A percentile compares a stretch with the other conserved stretches of the same genome.
phyloP scores from a whole-genome alignment of 2,797 vertebrate genomes.

The Alfaro cultratus region DNA sequence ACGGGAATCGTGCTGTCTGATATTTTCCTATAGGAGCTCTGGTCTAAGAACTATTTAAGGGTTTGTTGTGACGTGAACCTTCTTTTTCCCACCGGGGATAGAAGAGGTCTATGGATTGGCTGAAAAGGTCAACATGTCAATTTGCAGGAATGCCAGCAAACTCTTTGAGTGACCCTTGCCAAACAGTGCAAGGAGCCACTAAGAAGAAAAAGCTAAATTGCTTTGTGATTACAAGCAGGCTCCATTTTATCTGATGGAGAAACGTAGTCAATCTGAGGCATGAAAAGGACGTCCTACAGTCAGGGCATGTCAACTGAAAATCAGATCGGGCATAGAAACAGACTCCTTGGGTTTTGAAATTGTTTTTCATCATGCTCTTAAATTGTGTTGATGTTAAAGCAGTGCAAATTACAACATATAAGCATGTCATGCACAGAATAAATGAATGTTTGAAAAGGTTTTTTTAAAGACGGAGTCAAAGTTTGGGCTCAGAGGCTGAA shows the following conservation, averaged over 20 bases:
- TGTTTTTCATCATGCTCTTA: not conserved
- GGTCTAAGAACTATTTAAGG: too few relatives aligned
- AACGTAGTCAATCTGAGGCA: not conserved
- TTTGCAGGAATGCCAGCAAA: slow-evolving; percentile 31
- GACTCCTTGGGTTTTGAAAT: not conserved
- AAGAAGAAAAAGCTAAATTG: not conserved
- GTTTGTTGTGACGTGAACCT: not conserved
- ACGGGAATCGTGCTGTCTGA: not conserved
- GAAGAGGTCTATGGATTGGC: slow-evolving; percentile 3
- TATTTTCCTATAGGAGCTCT: not conserved
- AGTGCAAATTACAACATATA: not conserved
- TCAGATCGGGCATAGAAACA: not conserved
- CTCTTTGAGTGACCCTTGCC: not conserved
- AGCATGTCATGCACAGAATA: not conserved
- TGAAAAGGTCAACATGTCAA: slow-evolving; percentile 53
- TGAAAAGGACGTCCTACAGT: not conserved
- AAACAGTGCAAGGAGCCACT: not conserved
- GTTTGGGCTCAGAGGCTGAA: not conserved
- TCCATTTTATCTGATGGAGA: not conserved
- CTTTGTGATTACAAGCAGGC: not conserved
- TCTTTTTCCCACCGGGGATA: slow-evolving; percentile 26
- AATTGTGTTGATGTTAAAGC: not conserved
- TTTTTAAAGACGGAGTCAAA: not conserved
- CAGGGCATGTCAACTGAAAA: not conserved
- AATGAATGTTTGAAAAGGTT: not conserved